Evolutionary conservation across 2,888 invertebrate genomes (phyloP), one percentile per base, ranked within the genome.

Genomic region (Lithophane socia): DNA sequence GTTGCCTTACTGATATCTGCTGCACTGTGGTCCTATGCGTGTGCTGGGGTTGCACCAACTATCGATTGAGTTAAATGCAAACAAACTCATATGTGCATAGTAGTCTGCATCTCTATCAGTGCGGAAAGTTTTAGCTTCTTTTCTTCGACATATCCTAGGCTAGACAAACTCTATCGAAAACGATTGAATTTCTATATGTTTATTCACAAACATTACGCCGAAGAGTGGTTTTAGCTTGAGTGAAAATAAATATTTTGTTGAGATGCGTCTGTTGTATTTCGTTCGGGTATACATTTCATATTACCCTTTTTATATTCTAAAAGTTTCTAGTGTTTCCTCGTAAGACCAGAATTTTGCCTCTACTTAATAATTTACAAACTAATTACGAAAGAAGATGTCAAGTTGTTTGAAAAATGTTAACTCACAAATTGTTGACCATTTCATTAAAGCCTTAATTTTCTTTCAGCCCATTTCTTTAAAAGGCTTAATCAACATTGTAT

Each of bases 31-130:
- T 44, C 16, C 16, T 66, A 77, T 82, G 86, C 85, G 85, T 89
- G 81, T 79, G 79, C 74, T 58, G 77, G 79, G 88, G 86, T 85
- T 90, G 91, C 90, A 90, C 86, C 74, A 75, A 81, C 81, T 87
- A 91, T 91, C 88, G 91, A 91, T 91, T 90, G 82, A 86, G 73
- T 86, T 78, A 86, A 90, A 90, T 87, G 76, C 87, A 87, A 87
- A 88, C 83, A 87, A 85, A 66, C 79, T 74, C 80, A 82, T 82
- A 66, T 80, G 73, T 73, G 69, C 73, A 75, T 68, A 71, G 82
- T 58, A 70, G 69, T 60, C 68, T 81, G 76, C 81, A 56, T 79
- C 79, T 70, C 60, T 18, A 73, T 70, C 79, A 73, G 66, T 42
- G 21, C n/a, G 29, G 67, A 83, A 73, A 71, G 69, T 70, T 75